Conservation (phyloP, 2,113 vertebrate species). For the Eupsittula cactorum region DNA sequence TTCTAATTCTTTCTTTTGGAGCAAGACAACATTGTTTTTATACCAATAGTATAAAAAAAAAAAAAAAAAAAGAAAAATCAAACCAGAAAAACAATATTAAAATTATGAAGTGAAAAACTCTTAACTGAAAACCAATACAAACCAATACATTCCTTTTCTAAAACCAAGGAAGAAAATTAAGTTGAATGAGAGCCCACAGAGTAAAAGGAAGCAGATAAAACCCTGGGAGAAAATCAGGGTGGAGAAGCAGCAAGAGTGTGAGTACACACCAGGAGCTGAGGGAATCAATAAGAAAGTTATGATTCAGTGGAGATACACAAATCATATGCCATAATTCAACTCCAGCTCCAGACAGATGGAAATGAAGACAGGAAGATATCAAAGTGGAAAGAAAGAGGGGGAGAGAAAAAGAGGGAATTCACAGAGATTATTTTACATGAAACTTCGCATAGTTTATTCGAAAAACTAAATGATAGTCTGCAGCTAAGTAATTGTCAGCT, state of each 20-base stretch:
- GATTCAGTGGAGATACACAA: background rate
- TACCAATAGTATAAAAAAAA: rapidly evolving
- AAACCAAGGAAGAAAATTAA: background rate
- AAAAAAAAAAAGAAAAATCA: rapidly evolving
- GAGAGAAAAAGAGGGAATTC: background rate
- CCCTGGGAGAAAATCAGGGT: background rate
- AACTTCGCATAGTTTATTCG: background rate
- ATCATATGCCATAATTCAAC: background rate
- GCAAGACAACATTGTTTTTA: background rate
- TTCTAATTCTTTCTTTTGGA: background rate
- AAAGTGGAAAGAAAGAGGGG: background rate
- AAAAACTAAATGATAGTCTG: background rate
- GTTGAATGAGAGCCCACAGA: background rate
- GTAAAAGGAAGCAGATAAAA: constrained; percentile 43
- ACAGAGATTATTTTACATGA: constrained; percentile 25
- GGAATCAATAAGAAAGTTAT: background rate
- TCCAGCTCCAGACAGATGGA: background rate
- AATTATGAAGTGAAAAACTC: constrained; percentile 1
- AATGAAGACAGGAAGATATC: background rate
- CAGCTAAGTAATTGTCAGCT: constrained; percentile 6
- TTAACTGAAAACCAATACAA: background rate
- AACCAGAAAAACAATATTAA: background rate
- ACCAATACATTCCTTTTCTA: background rate
- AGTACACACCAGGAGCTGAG: background rate
- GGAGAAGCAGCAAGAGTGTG: background rate